phyloP scores from a whole-genome alignment of 2,113 vertebrate species.

The Salminus brasiliensis region DNA sequence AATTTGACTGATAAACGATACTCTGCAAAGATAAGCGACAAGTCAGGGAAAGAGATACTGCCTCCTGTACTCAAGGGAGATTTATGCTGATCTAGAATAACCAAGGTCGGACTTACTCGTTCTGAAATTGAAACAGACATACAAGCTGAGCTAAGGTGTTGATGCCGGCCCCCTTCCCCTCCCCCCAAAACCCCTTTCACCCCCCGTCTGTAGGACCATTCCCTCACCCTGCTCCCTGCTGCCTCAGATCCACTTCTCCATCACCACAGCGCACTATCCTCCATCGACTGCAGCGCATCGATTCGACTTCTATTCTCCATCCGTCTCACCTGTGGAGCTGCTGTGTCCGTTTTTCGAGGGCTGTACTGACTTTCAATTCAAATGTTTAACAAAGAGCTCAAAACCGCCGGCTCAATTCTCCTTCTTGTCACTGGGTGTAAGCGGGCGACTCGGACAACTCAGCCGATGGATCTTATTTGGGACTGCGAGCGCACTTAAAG shows the following conservation, averaged over 20 bases:
- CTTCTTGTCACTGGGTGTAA: not conserved
- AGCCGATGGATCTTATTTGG: conserved; percentile 4
- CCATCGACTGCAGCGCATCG: conserved; percentile 39
- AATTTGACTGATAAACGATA: conserved; percentile 52
- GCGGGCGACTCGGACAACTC: not conserved
- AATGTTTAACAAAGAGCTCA: conserved; percentile 19
- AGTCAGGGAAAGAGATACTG: conserved; percentile 44
- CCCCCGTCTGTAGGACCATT: conserved; percentile 14
- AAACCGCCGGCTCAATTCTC: not conserved
- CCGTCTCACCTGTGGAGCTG: conserved; percentile 59
- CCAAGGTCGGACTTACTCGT: conserved; percentile 53
- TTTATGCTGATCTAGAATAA: conserved; percentile 57
- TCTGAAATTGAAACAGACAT: conserved; percentile 52
- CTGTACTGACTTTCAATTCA: not conserved
- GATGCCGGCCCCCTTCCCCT: conserved; percentile 11
- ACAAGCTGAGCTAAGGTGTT: conserved; percentile 39
- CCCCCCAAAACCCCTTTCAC: not conserved
- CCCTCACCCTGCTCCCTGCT: conserved; percentile 21
- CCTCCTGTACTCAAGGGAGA: conserved; percentile 50
- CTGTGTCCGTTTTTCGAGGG: conserved; percentile 25
- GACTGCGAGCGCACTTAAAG: not conserved
- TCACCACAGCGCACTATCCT: conserved; percentile 44
- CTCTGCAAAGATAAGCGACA: conserved; percentile 50
- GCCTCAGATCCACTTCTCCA: conserved; percentile 41
- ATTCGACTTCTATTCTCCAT: conserved; percentile 56